phyloP scores from a whole-genome alignment of 2,797 vertebrate species.

The Helostoma temminkii region DNA sequence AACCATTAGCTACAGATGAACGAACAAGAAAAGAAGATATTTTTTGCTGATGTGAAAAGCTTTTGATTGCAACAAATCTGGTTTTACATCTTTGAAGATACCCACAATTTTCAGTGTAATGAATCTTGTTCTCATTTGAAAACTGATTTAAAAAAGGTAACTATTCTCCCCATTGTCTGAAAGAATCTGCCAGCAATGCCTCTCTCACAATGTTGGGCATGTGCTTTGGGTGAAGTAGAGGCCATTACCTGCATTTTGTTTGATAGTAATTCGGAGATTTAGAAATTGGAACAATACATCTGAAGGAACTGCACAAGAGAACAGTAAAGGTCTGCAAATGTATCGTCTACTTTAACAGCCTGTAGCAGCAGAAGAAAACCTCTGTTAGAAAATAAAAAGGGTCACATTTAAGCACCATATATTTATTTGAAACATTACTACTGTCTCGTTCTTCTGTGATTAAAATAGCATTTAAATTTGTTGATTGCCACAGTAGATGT shows the following conservation, averaged over 20 bases:
- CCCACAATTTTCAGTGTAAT: constrained; percentile 5
- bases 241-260: constrained; percentile 6
- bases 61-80: constrained; percentile 42
- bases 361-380: not conserved
- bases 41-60: constrained; percentile 39
- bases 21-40: constrained; percentile 38
- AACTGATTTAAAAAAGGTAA: constrained; percentile 1
- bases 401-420: not conserved
- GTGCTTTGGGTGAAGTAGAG: constrained; percentile 10
- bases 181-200: constrained; percentile 6
- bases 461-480: not conserved
- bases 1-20: constrained; percentile 62
- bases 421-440: not conserved
- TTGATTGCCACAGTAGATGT: not conserved
- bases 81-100: constrained; percentile 28
- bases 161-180: constrained; percentile 9
- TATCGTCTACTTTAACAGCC: not conserved
- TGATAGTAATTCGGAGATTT: constrained; percentile 30
- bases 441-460: not conserved
- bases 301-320: constrained; percentile 1
- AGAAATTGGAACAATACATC: constrained; percentile 7
- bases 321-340: constrained; percentile 4
- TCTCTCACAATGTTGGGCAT: constrained; percentile 12
- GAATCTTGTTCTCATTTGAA: constrained; percentile 15
- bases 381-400: not conserved